A percentile compares a stretch with the other conserved stretches of the same genome.
These are phyloP conservation scores for Drosophila bocki DNA, from an alignment of 1,140 invertebrate genomes.

Conservation along the genomic window DNA sequence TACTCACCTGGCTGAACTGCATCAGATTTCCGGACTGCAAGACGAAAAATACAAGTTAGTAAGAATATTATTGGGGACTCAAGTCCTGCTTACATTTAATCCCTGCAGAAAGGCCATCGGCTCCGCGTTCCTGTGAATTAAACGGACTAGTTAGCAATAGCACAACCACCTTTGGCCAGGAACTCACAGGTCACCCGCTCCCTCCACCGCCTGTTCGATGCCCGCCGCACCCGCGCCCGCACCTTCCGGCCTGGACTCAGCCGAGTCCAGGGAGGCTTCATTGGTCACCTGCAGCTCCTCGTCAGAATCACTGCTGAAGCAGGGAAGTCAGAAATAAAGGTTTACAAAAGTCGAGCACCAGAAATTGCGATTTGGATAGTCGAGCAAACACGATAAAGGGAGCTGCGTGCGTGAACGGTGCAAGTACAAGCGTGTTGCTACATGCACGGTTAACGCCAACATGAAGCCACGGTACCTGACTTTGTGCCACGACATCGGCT, in stretches of 20 bases:
- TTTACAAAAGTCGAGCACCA: not conserved
- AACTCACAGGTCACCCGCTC: constrained; percentile 36
- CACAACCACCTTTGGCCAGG: constrained; percentile 15
- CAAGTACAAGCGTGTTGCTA: constrained; percentile 49
- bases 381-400: constrained; percentile 6
- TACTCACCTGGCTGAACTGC: constrained; percentile 79
- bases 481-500: constrained; percentile 65
- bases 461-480: constrained; percentile 41
- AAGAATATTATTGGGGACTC: not conserved
- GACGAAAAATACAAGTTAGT: constrained; percentile 9
- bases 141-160: not conserved
- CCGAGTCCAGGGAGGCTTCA: constrained; percentile 32
- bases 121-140: constrained; percentile 49
- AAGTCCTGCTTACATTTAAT: constrained; percentile 63
- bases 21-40: constrained; percentile 78
- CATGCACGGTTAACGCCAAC: constrained; percentile 6
- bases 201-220: constrained; percentile 40
- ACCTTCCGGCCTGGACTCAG: constrained; percentile 38
- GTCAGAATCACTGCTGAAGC: constrained; percentile 20
- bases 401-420: constrained; percentile 13
- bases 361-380: not conserved
- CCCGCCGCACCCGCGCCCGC: constrained; percentile 24
- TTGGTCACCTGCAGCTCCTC: constrained; percentile 30
- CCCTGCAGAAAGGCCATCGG: constrained; percentile 73
- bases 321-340: not conserved